phyloP scores from a whole-genome alignment of 2,888 invertebrate genomes.

The Drosophila kanekoi region DNA sequence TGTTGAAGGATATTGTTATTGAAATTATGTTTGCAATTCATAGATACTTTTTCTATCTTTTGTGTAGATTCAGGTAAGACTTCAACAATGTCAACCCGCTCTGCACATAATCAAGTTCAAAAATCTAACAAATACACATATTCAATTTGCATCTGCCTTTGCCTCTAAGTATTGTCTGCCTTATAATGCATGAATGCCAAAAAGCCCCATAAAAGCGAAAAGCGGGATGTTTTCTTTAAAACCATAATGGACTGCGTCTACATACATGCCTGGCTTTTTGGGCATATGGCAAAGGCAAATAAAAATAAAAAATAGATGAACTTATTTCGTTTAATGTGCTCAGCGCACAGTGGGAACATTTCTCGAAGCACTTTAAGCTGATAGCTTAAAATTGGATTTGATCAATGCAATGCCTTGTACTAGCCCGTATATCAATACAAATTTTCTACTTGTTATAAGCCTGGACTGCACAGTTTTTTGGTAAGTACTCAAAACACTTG shows the following conservation, averaged over 20 bases:
- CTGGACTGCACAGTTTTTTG: no score
- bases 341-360: slow-evolving; percentile 12
- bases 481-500: no score
- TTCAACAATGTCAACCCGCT: slow-evolving; percentile 18
- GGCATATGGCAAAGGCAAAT: slow-evolving; percentile 40
- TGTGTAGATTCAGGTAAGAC: slow-evolving; percentile 21
- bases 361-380: no score
- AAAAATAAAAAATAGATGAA: slow-evolving; percentile 69
- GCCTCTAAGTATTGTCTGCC: slow-evolving; percentile 30
- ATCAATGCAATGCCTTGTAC: no score
- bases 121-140: slow-evolving; percentile 56
- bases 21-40: slow-evolving; percentile 3
- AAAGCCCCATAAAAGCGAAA: slow-evolving; percentile 40
- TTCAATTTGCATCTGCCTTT: slow-evolving; percentile 55
- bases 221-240: slow-evolving; percentile 34
- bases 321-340: slow-evolving; percentile 46
- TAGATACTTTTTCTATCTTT: slow-evolving; percentile 11
- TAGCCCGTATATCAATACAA: no score
- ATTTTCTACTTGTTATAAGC: no score
- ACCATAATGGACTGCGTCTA: slow-evolving; percentile 34
- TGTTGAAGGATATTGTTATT: slow-evolving; percentile 13
- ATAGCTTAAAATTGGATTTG: no score
- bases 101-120: slow-evolving; percentile 9
- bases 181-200: slow-evolving; percentile 24
- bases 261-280: slow-evolving; percentile 22